Conservation (phyloP, 2,113 vertebrate species). For the Eupsittula cactorum region DNA sequence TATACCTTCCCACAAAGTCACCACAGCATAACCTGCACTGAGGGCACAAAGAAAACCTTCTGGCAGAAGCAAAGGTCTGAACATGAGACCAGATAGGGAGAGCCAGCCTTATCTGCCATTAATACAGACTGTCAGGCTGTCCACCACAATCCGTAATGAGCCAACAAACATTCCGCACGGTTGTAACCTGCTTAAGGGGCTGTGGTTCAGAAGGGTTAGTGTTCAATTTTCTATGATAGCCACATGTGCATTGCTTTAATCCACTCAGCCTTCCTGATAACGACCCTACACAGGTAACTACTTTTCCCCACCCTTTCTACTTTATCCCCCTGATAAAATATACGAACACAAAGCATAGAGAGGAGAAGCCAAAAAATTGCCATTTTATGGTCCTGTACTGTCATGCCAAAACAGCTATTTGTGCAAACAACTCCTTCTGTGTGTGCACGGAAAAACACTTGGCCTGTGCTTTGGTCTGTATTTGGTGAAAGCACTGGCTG, state of each 20-base stretch:
- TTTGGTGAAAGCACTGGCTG: background rate
- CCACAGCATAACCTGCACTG: background rate
- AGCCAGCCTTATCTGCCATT: background rate
- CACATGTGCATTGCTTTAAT: conserved; percentile 18
- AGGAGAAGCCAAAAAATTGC: conserved; percentile 72
- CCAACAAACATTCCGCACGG: background rate
- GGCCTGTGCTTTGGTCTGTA: background rate
- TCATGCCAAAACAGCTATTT: background rate
- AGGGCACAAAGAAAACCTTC: background rate
- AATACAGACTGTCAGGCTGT: background rate
- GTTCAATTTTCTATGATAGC: background rate
- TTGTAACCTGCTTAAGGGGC: background rate
- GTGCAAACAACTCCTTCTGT: background rate
- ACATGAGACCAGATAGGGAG: background rate
- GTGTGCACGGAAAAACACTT: background rate
- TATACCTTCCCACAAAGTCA: background rate
- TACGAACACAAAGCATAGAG: conserved; percentile 70
- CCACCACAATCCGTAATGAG: background rate
- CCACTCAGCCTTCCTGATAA: conserved; percentile 30
- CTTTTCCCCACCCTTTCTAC: conserved; percentile 31
- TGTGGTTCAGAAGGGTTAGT: background rate
- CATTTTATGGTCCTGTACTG: conserved; percentile 61
- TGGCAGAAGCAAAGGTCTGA: background rate
- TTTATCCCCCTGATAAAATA: conserved; percentile 54
- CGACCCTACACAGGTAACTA: background rate